These are phyloP conservation scores for Mythimna loreyi DNA, from an alignment of 2,888 invertebrate genomes.

Conservation along the genomic window DNA sequence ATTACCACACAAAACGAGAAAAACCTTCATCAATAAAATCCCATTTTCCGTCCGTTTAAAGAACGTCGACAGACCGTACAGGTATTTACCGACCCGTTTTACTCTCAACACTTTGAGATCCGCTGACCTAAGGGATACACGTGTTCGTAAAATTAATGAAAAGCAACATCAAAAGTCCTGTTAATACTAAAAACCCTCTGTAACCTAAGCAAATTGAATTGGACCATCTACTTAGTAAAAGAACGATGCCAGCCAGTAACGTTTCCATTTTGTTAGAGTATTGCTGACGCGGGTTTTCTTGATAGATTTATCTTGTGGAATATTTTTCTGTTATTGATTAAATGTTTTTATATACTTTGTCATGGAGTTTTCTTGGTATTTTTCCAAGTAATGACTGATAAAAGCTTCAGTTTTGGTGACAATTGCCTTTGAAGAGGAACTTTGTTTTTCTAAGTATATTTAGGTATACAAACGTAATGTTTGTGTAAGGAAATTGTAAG, in stretches of 20 bases:
- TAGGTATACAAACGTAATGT: neutral
- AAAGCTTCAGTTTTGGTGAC: neutral
- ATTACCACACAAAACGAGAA: neutral
- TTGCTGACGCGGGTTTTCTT: slow-evolving; percentile 43
- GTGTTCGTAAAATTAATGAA: slow-evolving; percentile 70
- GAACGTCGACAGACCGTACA: neutral
- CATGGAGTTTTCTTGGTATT: slow-evolving; percentile 10
- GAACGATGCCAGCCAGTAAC: slow-evolving; percentile 26
- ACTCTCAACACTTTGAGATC: slow-evolving; percentile 24
- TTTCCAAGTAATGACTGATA: slow-evolving; percentile 8
- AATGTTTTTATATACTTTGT: slow-evolving; percentile 30
- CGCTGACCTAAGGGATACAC: slow-evolving; percentile 48
- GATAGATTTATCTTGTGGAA: slow-evolving; percentile 47
- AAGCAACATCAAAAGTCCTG: slow-evolving; percentile 62
- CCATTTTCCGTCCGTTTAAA: neutral
- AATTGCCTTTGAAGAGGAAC: neutral
- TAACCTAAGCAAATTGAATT: slow-evolving; percentile 72
- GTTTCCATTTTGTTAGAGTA: slow-evolving; percentile 36
- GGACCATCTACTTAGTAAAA: slow-evolving; percentile 55
- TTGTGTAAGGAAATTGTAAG: neutral
- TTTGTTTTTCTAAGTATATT: slow-evolving; percentile 1
- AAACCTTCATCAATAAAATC: neutral
- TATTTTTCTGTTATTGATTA: slow-evolving; percentile 42
- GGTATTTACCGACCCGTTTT: slow-evolving; percentile 15
- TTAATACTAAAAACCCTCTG: slow-evolving; percentile 64